phyloP scores from a whole-genome alignment of 2,113 vertebrate genomes.

The Psettodes erumei region DNA sequence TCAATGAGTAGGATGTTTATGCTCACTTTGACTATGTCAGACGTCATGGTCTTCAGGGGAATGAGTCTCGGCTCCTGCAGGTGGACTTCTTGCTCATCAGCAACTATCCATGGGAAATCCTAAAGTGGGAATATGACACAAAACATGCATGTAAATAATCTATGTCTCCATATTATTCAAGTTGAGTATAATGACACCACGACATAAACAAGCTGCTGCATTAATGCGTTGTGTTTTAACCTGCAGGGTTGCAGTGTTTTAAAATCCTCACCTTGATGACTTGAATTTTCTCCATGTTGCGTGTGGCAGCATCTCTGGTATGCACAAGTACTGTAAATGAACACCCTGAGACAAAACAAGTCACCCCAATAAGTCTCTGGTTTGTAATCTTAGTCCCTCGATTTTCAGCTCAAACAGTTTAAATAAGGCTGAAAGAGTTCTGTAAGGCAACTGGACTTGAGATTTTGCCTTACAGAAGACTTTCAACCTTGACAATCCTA shows the following conservation, averaged over 20 bases:
- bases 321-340: constrained; percentile 98
- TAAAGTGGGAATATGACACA: constrained; percentile 58
- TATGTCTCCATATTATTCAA: neutral
- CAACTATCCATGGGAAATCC: constrained; percentile 98
- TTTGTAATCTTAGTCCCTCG: neutral
- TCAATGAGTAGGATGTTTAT: neutral
- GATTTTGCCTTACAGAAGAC: no score
- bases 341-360: constrained; percentile 84
- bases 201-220: neutral
- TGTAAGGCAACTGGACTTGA: neutral
- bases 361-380: neutral
- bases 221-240: neutral
- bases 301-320: constrained; percentile 93
- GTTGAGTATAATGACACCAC: neutral
- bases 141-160: neutral
- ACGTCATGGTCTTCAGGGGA: constrained; percentile 97
- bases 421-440: no score
- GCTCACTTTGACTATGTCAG: constrained; percentile 95
- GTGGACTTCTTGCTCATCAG: constrained; percentile 95
- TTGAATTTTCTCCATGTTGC: constrained; percentile 99
- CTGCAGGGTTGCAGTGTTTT: neutral
- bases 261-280: constrained; percentile 92
- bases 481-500: no score
- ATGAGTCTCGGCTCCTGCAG: constrained; percentile 96
- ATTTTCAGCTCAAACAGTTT: neutral